phyloP scores from a whole-genome alignment of 2,888 invertebrate genomes.

The Chrysotoxum bicinctum region DNA sequence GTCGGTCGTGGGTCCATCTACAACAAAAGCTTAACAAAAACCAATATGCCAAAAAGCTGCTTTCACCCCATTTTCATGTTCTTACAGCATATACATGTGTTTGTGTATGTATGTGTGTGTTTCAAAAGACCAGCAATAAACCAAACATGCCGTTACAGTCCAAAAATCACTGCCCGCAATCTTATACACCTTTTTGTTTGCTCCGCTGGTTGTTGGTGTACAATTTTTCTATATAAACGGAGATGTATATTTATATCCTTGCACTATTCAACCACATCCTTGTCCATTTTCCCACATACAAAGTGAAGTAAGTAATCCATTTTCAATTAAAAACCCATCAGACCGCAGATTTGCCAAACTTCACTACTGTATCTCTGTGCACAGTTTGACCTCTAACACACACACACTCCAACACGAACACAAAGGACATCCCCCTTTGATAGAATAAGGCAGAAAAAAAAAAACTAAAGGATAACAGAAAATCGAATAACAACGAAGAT shows the following conservation, averaged over 20 bases:
- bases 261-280: slow-evolving; percentile 23
- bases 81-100: neutral
- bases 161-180: slow-evolving; percentile 69
- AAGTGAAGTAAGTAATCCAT: slow-evolving; percentile 78
- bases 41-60: slow-evolving; percentile 59
- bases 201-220: slow-evolving; percentile 3
- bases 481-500: slow-evolving; percentile 65
- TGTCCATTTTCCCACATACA: slow-evolving; percentile 48
- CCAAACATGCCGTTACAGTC: slow-evolving; percentile 66
- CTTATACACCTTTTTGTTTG: slow-evolving; percentile 37
- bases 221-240: slow-evolving; percentile 46
- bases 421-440: neutral
- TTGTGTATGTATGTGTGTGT: neutral
- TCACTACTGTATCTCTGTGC: slow-evolving; percentile 42
- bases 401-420: slow-evolving; percentile 2
- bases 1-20: slow-evolving; percentile 37
- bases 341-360: slow-evolving; percentile 72
- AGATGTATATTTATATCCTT: slow-evolving; percentile 22
- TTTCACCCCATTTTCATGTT: neutral
- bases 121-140: slow-evolving; percentile 45
- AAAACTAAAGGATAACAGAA: slow-evolving; percentile 37
- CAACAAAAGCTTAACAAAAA: slow-evolving; percentile 58
- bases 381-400: slow-evolving; percentile 49
- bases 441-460: slow-evolving; percentile 2
- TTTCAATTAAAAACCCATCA: slow-evolving; percentile 81